phyloP scores from a whole-genome alignment of 2,113 vertebrate species.

The Acrocephalus kingi region DNA sequence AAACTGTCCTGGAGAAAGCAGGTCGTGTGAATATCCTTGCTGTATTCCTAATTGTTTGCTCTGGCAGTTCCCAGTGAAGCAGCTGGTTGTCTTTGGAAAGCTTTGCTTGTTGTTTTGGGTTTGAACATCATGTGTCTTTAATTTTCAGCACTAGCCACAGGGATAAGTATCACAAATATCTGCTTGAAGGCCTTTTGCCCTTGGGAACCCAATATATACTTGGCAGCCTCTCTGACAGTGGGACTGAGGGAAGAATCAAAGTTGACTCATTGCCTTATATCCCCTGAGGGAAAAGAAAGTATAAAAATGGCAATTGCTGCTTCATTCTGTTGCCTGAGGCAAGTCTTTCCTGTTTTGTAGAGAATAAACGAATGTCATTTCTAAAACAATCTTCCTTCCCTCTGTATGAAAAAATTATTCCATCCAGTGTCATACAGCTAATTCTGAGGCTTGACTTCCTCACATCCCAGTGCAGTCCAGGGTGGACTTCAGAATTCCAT shows the following conservation, averaged over 20 bases:
- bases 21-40: neutral
- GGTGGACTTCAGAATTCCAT: neutral
- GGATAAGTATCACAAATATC: constrained; percentile 56
- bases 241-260: constrained; percentile 8
- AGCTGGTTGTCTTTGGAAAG: constrained; percentile 58
- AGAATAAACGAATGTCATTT: neutral
- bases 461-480: rapidly evolving
- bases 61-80: constrained; percentile 29
- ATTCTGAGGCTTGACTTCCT: neutral
- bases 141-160: constrained; percentile 46
- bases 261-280: constrained; percentile 24
- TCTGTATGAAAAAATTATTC: neutral
- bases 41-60: constrained; percentile 39
- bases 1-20: neutral
- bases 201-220: constrained; percentile 43
- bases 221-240: constrained; percentile 29
- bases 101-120: constrained; percentile 22
- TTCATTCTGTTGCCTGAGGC: constrained; percentile 32
- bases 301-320: constrained; percentile 33
- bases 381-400: neutral
- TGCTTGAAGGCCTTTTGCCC: constrained; percentile 43
- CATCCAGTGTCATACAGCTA: neutral
- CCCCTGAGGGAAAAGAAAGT: neutral
- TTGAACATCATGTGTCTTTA: constrained; percentile 57
- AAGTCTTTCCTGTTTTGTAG: constrained; percentile 13